Percentiles rank a stretch among this genome's conserved stretches.
Evolutionary conservation across 2,797 vertebrate species (phyloP).

Genomic region (Pipistrellus kuhlii): DNA sequence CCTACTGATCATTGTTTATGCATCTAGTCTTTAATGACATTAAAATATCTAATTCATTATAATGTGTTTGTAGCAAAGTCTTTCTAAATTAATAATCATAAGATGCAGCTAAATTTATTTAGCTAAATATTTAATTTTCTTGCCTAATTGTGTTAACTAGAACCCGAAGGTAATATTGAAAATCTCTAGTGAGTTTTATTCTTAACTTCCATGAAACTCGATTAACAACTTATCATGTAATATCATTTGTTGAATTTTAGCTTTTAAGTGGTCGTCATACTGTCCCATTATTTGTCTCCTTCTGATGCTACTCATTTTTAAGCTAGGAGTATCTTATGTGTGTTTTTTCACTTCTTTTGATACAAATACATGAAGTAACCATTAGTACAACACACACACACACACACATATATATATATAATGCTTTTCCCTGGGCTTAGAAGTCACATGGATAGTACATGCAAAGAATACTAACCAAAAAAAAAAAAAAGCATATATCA

Average conservation of each 20-base stretch:
- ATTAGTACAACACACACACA: neutral
- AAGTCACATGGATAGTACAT: neutral
- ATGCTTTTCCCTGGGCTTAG: neutral
- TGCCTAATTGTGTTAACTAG: neutral
- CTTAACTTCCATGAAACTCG: neutral
- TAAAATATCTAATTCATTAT: neutral
- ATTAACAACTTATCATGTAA: neutral
- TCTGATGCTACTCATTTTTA: neutral
- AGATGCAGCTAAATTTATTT: neutral
- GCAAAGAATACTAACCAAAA: neutral
- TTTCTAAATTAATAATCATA: conserved; percentile 2
- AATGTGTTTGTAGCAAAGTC: neutral
- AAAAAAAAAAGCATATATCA: neutral
- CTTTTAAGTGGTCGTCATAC: neutral
- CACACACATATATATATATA: neutral
- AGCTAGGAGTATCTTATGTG: neutral
- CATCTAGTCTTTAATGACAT: neutral
- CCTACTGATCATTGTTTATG: neutral
- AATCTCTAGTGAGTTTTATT: neutral
- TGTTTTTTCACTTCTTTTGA: neutral
- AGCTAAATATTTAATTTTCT: neutral
- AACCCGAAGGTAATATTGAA: neutral
- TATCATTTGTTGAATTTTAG: neutral
- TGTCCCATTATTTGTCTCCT: neutral
- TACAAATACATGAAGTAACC: neutral